phyloP scores from a whole-genome alignment of 2,888 invertebrate genomes.

The Trilocha varians region DNA sequence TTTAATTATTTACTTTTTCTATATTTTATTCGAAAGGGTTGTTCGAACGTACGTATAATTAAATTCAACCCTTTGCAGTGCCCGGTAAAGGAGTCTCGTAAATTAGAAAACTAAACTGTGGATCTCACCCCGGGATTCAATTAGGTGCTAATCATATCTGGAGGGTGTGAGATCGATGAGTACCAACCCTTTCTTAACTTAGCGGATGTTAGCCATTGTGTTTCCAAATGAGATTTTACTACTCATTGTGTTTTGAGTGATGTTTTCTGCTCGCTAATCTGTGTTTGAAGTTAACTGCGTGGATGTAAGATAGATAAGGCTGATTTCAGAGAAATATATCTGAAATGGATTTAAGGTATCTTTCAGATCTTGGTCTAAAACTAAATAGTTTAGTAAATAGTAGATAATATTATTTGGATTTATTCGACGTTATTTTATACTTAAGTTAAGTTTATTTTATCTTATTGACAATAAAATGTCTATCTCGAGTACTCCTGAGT shows the following conservation, averaged over 20 bases:
- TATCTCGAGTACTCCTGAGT: too few species aligned
- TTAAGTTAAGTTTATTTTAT: too few species aligned
- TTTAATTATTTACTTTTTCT: slow-evolving; percentile 48
- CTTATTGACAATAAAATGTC: too few species aligned
- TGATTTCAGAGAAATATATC: too few species aligned
- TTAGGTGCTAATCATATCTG: slow-evolving; percentile 72
- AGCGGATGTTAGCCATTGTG: slow-evolving; percentile 18
- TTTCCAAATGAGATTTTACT: slow-evolving; percentile 14
- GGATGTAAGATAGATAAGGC: too few species aligned
- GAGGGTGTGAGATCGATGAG: slow-evolving; percentile 67
- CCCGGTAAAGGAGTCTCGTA: slow-evolving; percentile 61
- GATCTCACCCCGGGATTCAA: slow-evolving; percentile 70
- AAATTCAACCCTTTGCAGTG: slow-evolving; percentile 67
- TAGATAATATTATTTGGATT: too few species aligned
- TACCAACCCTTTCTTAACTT: slow-evolving; percentile 42
- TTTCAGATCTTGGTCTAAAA: too few species aligned
- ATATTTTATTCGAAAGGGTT: slow-evolving; percentile 38
- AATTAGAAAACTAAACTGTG: slow-evolving; percentile 73
- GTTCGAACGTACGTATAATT: slow-evolving; percentile 56
- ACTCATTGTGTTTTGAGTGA: slow-evolving; percentile 2
- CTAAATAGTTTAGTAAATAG: too few species aligned
- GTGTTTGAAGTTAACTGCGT: too few species aligned
- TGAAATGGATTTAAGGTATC: too few species aligned
- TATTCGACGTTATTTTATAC: too few species aligned
- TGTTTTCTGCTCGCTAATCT: not conserved